phyloP scores from a whole-genome alignment of 2,888 invertebrate species.

The Diaperis boleti region DNA sequence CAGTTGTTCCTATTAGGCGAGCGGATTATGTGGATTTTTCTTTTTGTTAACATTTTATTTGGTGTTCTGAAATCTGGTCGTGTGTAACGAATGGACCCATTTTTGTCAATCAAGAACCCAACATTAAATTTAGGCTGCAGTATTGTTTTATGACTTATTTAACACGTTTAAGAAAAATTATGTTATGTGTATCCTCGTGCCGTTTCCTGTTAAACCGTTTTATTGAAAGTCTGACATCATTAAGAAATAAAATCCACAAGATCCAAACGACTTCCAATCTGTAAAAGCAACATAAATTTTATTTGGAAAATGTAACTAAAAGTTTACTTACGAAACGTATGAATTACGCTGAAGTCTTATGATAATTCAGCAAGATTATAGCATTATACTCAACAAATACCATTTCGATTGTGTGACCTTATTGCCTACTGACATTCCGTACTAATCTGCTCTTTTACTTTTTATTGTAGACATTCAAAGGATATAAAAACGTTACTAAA shows the following conservation, averaged over 20 bases:
- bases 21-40: conserved; percentile 26
- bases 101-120: neutral
- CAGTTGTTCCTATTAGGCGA: conserved; percentile 41
- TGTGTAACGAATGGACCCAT: conserved; percentile 11
- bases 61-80: conserved; percentile 8
- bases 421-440: neutral
- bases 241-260: neutral
- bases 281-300: neutral
- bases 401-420: neutral
- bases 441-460: neutral
- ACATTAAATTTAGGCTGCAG: conserved; percentile 13
- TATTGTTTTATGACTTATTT: conserved; percentile 13
- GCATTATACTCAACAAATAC: neutral
- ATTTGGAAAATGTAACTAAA: neutral
- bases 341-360: conserved; percentile 1
- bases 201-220: conserved; percentile 21
- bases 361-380: conserved; percentile 5
- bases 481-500: no score
- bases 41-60: conserved; percentile 8
- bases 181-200: conserved; percentile 6
- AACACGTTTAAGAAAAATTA: conserved; percentile 19
- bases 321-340: no score
- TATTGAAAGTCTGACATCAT: conserved; percentile 14
- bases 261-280: neutral
- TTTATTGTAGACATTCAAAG: no score